Conservation (phyloP, 2,888 invertebrate species). For the Phania funesta region DNA sequence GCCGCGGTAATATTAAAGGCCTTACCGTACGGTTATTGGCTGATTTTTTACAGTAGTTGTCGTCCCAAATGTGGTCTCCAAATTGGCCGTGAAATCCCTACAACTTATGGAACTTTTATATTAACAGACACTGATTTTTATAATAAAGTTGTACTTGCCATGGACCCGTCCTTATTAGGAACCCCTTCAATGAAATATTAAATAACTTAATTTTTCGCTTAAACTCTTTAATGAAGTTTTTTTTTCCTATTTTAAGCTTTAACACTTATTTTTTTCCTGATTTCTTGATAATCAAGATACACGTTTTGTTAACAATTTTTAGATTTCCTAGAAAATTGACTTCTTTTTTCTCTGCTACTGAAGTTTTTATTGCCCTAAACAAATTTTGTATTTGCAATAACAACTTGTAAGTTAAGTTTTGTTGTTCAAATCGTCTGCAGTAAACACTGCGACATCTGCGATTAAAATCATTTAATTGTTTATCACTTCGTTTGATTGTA, state of each 20-base stretch:
- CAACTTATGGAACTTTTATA: too few species aligned
- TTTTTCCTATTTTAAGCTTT: neutral
- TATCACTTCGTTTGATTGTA: conserved; percentile 33
- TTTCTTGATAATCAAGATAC: conserved; percentile 39
- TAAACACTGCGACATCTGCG: conserved; percentile 5
- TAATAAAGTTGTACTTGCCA: too few species aligned
- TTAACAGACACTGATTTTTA: too few species aligned
- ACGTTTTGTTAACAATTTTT: conserved; percentile 23
- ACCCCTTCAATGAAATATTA: too few species aligned
- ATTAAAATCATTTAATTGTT: conserved; percentile 32
- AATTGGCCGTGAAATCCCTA: too few species aligned
- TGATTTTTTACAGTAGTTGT: too few species aligned
- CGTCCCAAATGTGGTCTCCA: too few species aligned
- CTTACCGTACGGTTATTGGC: too few species aligned
- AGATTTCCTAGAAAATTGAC: neutral
- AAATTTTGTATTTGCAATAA: neutral
- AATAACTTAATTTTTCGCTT: too few species aligned
- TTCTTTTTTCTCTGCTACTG: neutral
- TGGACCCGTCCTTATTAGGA: too few species aligned
- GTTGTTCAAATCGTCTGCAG: neutral
- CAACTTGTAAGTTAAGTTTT: neutral
- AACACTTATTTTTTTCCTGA: neutral
- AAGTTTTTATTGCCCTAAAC: conserved; percentile 18
- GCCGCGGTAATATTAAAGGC: too few species aligned
- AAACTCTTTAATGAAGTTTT: neutral